Evolutionary conservation across 2,113 vertebrate species (phyloP).

Genomic region (Aptenodytes patagonicus): DNA sequence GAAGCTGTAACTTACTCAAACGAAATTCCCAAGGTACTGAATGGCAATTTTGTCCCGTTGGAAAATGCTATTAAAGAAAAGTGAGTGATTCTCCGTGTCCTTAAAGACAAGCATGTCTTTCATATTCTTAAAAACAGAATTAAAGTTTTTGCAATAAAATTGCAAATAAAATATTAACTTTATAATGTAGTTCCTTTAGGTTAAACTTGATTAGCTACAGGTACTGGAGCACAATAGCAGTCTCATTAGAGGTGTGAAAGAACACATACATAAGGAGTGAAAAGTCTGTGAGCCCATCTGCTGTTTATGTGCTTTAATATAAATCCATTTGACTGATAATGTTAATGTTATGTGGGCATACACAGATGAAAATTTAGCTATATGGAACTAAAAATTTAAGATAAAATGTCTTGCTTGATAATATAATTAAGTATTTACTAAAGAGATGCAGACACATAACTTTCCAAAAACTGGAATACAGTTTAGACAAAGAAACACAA

Average conservation of each 20-base stretch:
- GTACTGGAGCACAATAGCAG: not conserved
- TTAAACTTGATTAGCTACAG: not conserved
- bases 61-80: not conserved
- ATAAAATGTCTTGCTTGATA: not conserved
- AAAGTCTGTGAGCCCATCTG: not conserved
- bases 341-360: not conserved
- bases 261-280: not conserved
- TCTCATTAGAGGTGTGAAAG: not conserved
- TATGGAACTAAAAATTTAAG: not conserved
- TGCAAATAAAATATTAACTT: not conserved
- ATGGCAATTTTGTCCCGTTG: not conserved
- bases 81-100: not conserved
- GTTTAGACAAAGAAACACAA: not conserved
- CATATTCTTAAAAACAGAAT: not conserved
- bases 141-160: not conserved
- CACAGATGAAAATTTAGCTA: not conserved
- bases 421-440: not conserved
- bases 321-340: not conserved
- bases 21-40: not conserved
- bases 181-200: not conserved
- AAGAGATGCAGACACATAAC: not conserved
- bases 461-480: not conserved
- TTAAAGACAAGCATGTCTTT: not conserved
- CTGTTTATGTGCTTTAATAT: not conserved
- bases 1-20: not conserved